Evolutionary conservation across 2,113 vertebrate genomes (phyloP).

Genomic region (Eubucco bourcierii): DNA sequence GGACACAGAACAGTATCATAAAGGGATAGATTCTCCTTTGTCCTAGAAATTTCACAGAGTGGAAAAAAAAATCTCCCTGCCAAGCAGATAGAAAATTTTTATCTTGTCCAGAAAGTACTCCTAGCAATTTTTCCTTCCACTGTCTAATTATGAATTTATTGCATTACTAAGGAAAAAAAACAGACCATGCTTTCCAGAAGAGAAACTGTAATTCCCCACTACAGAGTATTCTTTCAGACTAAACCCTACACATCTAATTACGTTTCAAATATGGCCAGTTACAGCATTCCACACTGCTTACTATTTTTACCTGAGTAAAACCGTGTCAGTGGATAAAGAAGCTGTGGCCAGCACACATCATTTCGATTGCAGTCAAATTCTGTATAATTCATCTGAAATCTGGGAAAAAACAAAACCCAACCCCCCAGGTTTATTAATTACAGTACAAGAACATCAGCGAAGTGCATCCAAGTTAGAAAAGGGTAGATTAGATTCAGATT

Average conservation of each 20-base stretch:
- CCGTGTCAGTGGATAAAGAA: slow-evolving; percentile 86
- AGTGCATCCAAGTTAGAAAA: no score
- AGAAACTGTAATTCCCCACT: background rate
- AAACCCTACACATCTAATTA: background rate
- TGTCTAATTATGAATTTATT: background rate
- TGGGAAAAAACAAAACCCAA: slow-evolving; percentile 20
- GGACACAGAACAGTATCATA: background rate
- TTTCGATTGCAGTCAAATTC: slow-evolving; percentile 93
- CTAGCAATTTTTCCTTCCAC: background rate
- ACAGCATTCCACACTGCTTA: background rate
- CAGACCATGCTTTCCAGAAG: background rate
- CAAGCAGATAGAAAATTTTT: background rate
- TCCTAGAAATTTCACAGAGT: background rate
- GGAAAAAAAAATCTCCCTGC: background rate
- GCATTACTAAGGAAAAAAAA: background rate
- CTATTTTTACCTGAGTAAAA: slow-evolving; percentile 86
- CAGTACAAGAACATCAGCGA: background rate
- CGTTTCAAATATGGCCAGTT: fast-evolving
- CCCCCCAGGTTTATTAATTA: background rate
- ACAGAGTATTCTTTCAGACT: background rate
- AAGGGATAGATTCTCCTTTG: background rate
- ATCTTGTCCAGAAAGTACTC: background rate
- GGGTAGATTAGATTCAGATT: no score
- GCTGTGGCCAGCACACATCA: slow-evolving; percentile 92
- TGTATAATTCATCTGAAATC: slow-evolving; percentile 90